Conservation (phyloP, 2,113 vertebrate genomes). For the Dipodomys spectabilis region DNA sequence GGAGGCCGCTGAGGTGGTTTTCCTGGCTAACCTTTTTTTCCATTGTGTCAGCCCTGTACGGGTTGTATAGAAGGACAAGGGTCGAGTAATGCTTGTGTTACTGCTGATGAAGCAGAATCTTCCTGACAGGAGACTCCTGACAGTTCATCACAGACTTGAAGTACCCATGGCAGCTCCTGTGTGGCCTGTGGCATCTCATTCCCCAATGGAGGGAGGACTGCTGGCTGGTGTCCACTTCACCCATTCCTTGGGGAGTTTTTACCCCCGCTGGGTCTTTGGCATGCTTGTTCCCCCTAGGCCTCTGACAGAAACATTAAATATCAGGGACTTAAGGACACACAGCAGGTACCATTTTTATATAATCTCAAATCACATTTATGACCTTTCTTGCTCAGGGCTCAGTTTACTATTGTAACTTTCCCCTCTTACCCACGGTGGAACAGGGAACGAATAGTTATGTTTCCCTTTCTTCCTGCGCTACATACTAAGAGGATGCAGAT, state of each 20-base stretch:
- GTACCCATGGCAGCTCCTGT: not conserved
- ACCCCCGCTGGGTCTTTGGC: conserved; percentile 19
- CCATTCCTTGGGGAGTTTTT: conserved; percentile 59
- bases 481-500: not conserved
- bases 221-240: conserved; percentile 46
- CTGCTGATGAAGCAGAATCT: conserved; percentile 20
- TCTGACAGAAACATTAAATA: conserved; percentile 33
- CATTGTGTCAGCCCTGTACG: not conserved
- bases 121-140: not conserved
- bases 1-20: conserved; percentile 26
- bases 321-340: not conserved
- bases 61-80: conserved; percentile 36
- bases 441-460: not conserved
- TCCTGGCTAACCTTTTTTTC: conserved; percentile 44
- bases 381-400: conserved; percentile 3
- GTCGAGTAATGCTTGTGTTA: not conserved
- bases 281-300: not conserved
- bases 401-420: not conserved
- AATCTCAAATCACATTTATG: conserved; percentile 23
- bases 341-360: conserved; percentile 13
- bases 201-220: not conserved
- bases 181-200: conserved; percentile 15
- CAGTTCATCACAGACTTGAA: not conserved
- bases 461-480: not conserved
- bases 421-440: conserved; percentile 8